Evolutionary conservation across 2,888 invertebrate genomes (phyloP), one percentile per base, ranked within the genome.

Genomic region (Choreutis nemorana): DNA sequence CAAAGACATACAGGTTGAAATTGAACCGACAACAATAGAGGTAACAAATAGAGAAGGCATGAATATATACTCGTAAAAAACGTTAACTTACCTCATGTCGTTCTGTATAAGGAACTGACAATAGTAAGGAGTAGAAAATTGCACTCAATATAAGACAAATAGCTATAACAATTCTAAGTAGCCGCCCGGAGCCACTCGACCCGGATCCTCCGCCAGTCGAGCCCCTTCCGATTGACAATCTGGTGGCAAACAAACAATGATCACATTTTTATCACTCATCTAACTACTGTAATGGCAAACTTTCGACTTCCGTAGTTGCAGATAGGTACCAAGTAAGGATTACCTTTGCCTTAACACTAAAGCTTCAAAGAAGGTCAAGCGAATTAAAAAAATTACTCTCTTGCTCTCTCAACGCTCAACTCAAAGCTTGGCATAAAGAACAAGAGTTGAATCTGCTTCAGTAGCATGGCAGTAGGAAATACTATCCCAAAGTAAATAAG

Each of bases 161-260:
- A 0, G 88, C 87, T 5, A 89, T 87, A 60, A 90, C 77, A 24
- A 86, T 63, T 4, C 90, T 81, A 26, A 91, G 67, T 33, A 86
- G 82, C 37, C 83, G 81, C 8, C 90, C 90, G 8, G 84, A 78
- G 9, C 71, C 75, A 26, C 78, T 68, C 30, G 80, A 70, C 3
- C 63, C 62, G 23, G 56, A 50, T n/a, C 63, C 58, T 8, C 78
- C 77, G 20, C 80, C 78, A 2, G 79, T 79, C 1, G 78, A 68
- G 1, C 80, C 80, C 36, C 79, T 65, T 1, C 80, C 80, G 23
- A 80, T 75, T 22, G 79, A 79, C 30, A 78, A 46, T 41, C 80
- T 80, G 45, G 11, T 7, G 4, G 18, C 21, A 23, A 9, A 18
- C 20, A 23, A n/a, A 20, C 6, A 15, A n/a, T 6, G 6, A 12